phyloP scores from a whole-genome alignment of 2,113 vertebrate genomes.

The Astur gentilis region DNA sequence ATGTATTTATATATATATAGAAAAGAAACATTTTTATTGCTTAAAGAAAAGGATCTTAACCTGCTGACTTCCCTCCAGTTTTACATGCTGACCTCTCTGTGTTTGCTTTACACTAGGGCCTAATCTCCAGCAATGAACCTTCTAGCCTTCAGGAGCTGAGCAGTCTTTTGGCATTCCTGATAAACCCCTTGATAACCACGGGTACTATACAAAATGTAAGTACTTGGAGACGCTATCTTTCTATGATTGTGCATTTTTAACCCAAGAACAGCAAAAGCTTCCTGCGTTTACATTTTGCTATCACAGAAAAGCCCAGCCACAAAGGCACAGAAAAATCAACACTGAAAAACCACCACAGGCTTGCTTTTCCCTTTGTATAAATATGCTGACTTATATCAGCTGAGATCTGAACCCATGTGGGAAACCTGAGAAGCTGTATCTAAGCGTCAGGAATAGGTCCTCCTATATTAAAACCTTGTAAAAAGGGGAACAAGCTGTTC shows the following conservation, averaged over 20 bases:
- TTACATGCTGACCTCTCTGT: neutral
- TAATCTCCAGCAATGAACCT: neutral
- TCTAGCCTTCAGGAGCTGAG: neutral
- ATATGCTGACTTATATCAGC: neutral
- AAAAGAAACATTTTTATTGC: neutral
- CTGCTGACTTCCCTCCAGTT: neutral
- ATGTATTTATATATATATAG: neutral
- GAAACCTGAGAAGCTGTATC: neutral
- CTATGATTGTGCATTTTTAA: neutral
- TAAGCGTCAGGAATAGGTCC: neutral
- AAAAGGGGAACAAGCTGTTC: neutral
- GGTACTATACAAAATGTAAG: neutral
- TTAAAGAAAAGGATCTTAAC: neutral
- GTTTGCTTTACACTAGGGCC: neutral
- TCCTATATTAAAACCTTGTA: neutral
- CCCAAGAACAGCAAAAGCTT: neutral
- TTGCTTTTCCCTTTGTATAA: neutral
- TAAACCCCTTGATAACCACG: neutral
- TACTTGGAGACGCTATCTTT: neutral
- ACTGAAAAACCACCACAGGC: neutral
- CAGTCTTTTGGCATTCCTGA: neutral
- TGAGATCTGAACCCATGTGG: neutral
- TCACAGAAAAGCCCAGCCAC: neutral
- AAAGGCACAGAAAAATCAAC: neutral
- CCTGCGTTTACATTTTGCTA: neutral